Base-by-base conservation (phyloP, 2,888 invertebrate genomes). In the Zele albiditarsus region DNA sequence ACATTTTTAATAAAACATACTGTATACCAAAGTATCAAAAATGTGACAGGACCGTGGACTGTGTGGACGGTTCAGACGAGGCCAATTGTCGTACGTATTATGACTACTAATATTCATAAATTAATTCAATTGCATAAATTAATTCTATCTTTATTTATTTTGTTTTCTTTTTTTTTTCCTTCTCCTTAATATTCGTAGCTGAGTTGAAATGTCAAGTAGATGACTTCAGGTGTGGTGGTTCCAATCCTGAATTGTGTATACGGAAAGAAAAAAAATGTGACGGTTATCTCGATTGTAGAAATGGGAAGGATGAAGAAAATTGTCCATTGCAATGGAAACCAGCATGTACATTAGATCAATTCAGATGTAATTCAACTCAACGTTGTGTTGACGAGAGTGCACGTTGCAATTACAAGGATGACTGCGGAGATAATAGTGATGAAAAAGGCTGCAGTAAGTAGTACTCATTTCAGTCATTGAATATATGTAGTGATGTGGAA, bases 31-130 rank as follows among this genome's bases (percentile, higher is more conserved):
- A 95, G 78, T 95, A 98, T 91, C 94, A 96, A 90, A 94, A 96
- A 90, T 98, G 98, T 91, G 98, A 98, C 91, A 97, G 95, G 94
- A 95, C 94, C 81, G 95, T 96, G 46, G 97, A 98, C 91, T 99
- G 98, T 89, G 95, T 96, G 78, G 97, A 98, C 89, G 97, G 97
- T 80, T 96, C 96, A 49, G 98, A 98, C 90, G 98, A 98, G 91
- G 95, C 95, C 14, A 95, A 96, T 89, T 98, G 98, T 92, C 95
- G 98, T 98, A 91, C 96, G 97, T 96, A 86, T 79, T 42, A 68
- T 58, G 42, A 63, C n/a, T 63, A 31, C n/a, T 62, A 27, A 62
- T 66, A 27, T 72, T 27, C 38, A 57, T 3, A 8, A 25, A 60
- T 33, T 42, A 20, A 58, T 60, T 60, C 25, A 60, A 27, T 62